Conservation (phyloP, 2,888 invertebrate species). For the Melipona bicolor region DNA sequence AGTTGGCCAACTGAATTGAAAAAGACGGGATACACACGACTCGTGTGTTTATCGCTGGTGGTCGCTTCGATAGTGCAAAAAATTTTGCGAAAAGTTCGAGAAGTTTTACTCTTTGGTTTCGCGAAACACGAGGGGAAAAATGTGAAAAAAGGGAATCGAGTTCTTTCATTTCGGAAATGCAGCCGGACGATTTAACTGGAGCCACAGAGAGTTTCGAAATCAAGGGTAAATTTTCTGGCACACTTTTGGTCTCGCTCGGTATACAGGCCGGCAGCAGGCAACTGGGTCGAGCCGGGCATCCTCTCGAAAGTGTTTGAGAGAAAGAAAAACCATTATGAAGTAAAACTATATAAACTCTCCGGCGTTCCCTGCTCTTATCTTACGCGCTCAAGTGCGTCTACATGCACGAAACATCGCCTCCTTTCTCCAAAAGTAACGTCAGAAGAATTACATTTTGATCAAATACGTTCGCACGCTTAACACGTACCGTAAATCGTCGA, state of each 20-base stretch:
- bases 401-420: too few relatives aligned
- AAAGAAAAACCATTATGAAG: slow-evolving; percentile 20
- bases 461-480: slow-evolving; percentile 9
- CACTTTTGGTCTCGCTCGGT: not conserved
- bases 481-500: slow-evolving; percentile 46
- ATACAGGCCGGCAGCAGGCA: not conserved
- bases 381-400: not conserved
- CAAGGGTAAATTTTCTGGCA: slow-evolving; percentile 10
- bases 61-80: not conserved
- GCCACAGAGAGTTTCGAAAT: not conserved
- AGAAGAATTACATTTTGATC: not conserved
- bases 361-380: not conserved
- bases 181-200: not conserved
- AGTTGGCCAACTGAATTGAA: not conserved
- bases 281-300: slow-evolving; percentile 22
- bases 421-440: not conserved
- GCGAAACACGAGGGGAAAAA: not conserved
- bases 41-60: not conserved
- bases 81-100: not conserved
- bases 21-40: not conserved
- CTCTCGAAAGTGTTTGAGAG: slow-evolving; percentile 9
- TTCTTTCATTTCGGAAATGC: not conserved
- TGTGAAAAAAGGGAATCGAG: not conserved
- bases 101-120: not conserved
- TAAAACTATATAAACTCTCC: slow-evolving; percentile 5